Evolutionary conservation across 2,888 invertebrate species (phyloP).

Genomic region (Lacanobia wlatinum): DNA sequence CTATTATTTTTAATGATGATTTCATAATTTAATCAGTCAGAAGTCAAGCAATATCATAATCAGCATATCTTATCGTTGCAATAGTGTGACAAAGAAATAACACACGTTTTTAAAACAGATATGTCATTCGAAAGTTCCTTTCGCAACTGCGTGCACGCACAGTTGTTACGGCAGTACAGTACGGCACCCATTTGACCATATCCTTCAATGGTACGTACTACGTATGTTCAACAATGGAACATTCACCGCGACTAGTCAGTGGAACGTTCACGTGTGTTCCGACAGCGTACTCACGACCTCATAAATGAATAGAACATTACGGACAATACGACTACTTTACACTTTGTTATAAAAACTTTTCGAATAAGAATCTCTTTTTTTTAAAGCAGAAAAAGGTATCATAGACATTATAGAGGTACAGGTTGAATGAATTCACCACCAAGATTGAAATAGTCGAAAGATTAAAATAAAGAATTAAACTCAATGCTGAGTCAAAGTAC

Average conservation of each 20-base stretch:
- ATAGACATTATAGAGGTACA: too few species aligned
- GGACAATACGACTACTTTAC: conserved; percentile 14
- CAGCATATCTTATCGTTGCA: conserved; percentile 17
- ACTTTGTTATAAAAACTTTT: neutral
- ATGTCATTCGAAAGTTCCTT: conserved; percentile 48
- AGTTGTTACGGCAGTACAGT: conserved; percentile 48
- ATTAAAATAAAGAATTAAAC: neutral
- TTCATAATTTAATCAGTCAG: neutral
- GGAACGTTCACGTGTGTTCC: conserved; percentile 65
- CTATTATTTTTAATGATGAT: conserved; percentile 2
- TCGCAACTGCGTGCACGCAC: conserved; percentile 42
- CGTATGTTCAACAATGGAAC: conserved; percentile 68
- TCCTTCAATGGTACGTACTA: conserved; percentile 64
- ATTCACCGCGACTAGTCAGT: conserved; percentile 67
- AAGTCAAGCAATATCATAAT: conserved; percentile 3
- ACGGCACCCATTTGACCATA: conserved; percentile 65
- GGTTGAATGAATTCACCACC: too few species aligned
- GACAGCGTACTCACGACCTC: conserved; percentile 38
- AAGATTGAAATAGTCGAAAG: too few species aligned
- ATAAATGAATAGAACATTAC: conserved; percentile 21
- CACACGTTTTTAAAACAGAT: conserved; percentile 15
- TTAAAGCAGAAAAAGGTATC: too few species aligned
- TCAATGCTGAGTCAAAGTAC: too few species aligned
- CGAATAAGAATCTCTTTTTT: neutral
- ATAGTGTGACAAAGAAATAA: conserved; percentile 12